Base-by-base conservation (phyloP, 2,113 vertebrate species). In the Perca schrenkii region DNA sequence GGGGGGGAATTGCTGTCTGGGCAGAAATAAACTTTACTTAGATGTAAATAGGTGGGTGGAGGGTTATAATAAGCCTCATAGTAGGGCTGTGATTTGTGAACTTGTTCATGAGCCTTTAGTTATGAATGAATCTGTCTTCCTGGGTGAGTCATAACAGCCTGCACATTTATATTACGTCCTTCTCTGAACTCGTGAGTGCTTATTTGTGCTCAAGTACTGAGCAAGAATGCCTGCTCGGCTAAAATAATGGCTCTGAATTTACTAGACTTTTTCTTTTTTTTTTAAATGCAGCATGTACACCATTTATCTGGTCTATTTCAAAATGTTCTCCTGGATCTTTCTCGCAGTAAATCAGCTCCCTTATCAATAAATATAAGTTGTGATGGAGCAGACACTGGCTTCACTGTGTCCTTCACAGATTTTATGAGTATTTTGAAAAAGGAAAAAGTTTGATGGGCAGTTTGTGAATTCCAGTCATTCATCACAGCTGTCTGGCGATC, bases 371-470 rank as follows among this genome's bases (percentile, higher is more conserved):
- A 75, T 64, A 61, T 57, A 74, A 78, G 62, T 28, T 65, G 65
- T 58, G 61, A 70, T 31, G 28, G 40, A 31, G 56, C 68, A 60
- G 36, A 60, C 25, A 14, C 14, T 7, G 14, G 63, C 22, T 52
- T 79, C 60, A 16, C 78, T 16, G 22, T 83, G 79, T 88, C 85
- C 89, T 90, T 91, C 69, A 73, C 65, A 22, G 71, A 86, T 83
- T 88, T 79, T 77, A 85, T 72, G 74, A 77, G 62, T 66, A 54
- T 86, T 84, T 79, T 77, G 43, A 84, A 62, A 76, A 62, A 54
- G 61, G 61, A 73, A 74, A 81, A 86, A 58, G 67, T 90, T 83
- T 82, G 77, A 90, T 61, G 68, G 82, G 62, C 74, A 83, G 74
- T 85, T 77, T 90, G 74, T 75, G 80, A 81, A 77, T 72, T 83